A percentile compares a stretch with the other conserved stretches of the same genome.
phyloP scores from a whole-genome alignment of 2,797 vertebrate species.

The Premnoplex brunnescens region DNA sequence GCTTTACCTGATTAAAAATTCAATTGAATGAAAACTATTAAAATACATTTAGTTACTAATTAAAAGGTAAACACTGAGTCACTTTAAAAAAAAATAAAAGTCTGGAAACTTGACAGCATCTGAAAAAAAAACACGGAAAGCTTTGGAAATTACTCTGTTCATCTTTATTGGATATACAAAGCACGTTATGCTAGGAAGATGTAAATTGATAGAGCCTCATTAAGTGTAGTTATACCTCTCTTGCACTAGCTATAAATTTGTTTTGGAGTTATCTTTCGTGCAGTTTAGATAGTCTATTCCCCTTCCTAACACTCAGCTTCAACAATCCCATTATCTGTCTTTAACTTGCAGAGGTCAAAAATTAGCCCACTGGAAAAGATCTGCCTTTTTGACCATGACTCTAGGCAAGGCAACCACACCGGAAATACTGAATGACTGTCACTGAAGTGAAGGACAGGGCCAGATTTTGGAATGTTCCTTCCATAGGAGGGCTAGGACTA shows the following conservation, averaged over 20 bases:
- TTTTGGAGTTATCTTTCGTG: background rate
- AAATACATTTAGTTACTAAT: background rate
- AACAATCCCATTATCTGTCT: background rate
- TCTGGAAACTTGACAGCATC: background rate
- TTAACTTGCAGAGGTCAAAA: background rate
- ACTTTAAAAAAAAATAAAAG: background rate
- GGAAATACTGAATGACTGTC: background rate
- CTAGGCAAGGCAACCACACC: background rate
- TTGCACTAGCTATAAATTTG: background rate
- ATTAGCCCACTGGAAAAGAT: background rate
- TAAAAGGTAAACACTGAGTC: background rate
- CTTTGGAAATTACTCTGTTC: background rate
- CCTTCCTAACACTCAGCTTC: background rate
- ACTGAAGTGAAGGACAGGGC: background rate
- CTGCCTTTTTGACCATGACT: background rate
- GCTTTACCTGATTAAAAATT: background rate
- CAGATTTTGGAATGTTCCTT: background rate
- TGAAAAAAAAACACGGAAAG: background rate
- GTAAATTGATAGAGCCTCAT: background rate
- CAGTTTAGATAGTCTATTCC: background rate
- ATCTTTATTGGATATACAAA: background rate
- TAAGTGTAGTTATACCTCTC: background rate
- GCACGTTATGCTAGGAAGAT: background rate
- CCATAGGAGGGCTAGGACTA: background rate
- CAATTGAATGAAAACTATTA: background rate